phyloP scores from a whole-genome alignment of 2,888 invertebrate species.

The Arrhopalites spinosus region DNA sequence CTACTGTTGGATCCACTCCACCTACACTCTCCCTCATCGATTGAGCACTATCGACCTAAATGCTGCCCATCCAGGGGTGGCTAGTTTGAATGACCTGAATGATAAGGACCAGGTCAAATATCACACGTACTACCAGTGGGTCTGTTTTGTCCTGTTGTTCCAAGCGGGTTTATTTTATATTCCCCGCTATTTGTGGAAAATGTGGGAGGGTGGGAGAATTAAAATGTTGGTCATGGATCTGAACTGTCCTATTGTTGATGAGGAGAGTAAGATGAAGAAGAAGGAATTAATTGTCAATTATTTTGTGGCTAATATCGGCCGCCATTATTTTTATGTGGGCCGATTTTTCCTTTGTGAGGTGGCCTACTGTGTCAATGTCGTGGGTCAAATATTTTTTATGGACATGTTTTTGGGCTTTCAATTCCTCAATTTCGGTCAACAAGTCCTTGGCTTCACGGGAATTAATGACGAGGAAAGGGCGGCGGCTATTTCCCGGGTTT shows the following conservation, averaged over 20 bases:
- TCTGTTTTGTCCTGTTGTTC: constrained; percentile 82
- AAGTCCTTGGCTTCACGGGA: constrained; percentile 57
- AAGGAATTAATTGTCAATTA: constrained; percentile 77
- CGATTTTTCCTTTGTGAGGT: constrained; percentile 78
- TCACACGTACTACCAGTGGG: constrained; percentile 96
- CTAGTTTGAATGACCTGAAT: no score
- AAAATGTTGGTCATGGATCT: constrained; percentile 76
- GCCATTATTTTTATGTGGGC: constrained; percentile 77
- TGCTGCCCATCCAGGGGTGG: constrained; percentile 82
- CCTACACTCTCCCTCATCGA: constrained; percentile 76
- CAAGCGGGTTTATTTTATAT: constrained; percentile 82
- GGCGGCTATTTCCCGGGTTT: neutral
- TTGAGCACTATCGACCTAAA: constrained; percentile 62
- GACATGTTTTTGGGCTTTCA: constrained; percentile 66
- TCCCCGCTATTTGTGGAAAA: constrained; percentile 84
- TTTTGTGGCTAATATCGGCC: constrained; percentile 70
- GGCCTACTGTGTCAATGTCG: constrained; percentile 75
- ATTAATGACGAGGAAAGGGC: constrained; percentile 59
- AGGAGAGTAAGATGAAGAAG: constrained; percentile 78
- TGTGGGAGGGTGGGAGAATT: constrained; percentile 80
- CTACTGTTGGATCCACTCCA: constrained; percentile 86
- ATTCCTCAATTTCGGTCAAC: neutral
- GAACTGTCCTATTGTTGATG: constrained; percentile 77
- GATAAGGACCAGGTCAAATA: constrained; percentile 85
- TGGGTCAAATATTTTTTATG: constrained; percentile 77